A percentile compares a stretch with the other conserved stretches of the same genome.
Evolutionary conservation across 2,113 vertebrate species (phyloP).

Genomic region (Rutilus rutilus): DNA sequence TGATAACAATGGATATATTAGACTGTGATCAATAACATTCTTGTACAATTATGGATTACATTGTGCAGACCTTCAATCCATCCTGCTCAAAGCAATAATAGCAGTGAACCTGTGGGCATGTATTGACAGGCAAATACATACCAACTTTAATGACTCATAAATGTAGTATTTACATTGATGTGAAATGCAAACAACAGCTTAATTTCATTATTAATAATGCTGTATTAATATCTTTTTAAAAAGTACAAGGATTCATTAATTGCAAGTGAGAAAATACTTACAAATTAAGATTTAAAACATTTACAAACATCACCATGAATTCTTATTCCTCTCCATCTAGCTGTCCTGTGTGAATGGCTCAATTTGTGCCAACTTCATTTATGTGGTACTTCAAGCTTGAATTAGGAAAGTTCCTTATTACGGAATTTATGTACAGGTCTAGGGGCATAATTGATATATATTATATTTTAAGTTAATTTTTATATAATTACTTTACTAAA

Average conservation of each 20-base stretch:
- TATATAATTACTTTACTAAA: not conserved
- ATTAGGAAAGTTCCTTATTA: not conserved
- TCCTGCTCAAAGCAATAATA: not conserved
- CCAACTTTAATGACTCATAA: not conserved
- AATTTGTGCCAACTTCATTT: too few relatives aligned
- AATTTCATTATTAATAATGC: not conserved
- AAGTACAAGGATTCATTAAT: too few relatives aligned
- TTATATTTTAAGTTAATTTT: not conserved
- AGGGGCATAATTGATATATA: not conserved
- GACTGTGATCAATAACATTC: not conserved
- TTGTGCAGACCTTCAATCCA: not conserved
- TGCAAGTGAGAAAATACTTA: too few relatives aligned
- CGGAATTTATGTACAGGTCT: not conserved
- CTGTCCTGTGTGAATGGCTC: too few relatives aligned
- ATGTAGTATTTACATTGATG: not conserved
- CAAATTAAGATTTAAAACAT: too few relatives aligned
- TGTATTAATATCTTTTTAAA: not conserved
- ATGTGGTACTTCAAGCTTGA: not conserved
- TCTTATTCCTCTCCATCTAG: too few relatives aligned
- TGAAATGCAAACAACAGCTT: not conserved
- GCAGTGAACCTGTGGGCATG: not conserved
- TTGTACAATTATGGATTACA: not conserved
- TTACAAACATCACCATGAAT: too few relatives aligned
- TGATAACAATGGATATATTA: not conserved
- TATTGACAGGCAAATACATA: not conserved